These are phyloP conservation scores for Trichogramma pretiosum DNA, from an alignment of 1,140 invertebrate species.

Conservation along the genomic window DNA sequence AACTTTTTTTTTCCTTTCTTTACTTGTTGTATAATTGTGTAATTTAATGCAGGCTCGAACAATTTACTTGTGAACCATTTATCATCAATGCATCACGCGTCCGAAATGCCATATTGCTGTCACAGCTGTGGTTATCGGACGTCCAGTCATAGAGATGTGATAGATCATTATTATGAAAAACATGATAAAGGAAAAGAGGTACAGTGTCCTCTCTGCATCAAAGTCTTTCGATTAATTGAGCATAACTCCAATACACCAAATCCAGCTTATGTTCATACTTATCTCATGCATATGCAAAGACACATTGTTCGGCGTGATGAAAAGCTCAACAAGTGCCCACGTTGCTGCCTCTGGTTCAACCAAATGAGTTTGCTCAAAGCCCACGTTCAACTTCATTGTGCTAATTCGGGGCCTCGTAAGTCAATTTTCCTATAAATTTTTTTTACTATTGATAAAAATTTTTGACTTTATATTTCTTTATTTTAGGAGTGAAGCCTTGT, in stretches of 20 bases:
- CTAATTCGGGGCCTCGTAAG: constrained; percentile 26
- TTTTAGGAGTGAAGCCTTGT: constrained; percentile 39
- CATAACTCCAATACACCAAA: constrained; percentile 24
- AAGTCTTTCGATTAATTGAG: constrained; percentile 36
- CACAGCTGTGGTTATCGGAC: constrained; percentile 62
- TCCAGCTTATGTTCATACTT: constrained; percentile 37
- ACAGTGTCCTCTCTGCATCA: constrained; percentile 67
- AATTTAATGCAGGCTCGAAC: constrained; percentile 24
- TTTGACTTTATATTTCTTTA: constrained; percentile 11
- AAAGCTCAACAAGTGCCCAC: constrained; percentile 54
- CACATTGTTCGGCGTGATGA: constrained; percentile 45
- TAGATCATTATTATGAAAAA: constrained; percentile 61
- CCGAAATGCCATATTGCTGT: constrained; percentile 73
- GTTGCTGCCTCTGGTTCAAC: constrained; percentile 63
- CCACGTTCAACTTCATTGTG: constrained; percentile 39
- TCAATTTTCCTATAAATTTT: not conserved
- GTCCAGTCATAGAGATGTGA: constrained; percentile 63
- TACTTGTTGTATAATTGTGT: not conserved
- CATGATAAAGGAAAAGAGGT: constrained; percentile 55
- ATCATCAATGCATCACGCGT: constrained; percentile 61
- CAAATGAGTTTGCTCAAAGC: constrained; percentile 50
- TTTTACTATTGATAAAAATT: constrained; percentile 3
- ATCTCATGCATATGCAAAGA: constrained; percentile 41
- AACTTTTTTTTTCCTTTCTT: not conserved
- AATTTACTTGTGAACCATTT: constrained; percentile 62